Conservation (phyloP, 2,888 invertebrate species). For the Alloscopus bannaensis region DNA sequence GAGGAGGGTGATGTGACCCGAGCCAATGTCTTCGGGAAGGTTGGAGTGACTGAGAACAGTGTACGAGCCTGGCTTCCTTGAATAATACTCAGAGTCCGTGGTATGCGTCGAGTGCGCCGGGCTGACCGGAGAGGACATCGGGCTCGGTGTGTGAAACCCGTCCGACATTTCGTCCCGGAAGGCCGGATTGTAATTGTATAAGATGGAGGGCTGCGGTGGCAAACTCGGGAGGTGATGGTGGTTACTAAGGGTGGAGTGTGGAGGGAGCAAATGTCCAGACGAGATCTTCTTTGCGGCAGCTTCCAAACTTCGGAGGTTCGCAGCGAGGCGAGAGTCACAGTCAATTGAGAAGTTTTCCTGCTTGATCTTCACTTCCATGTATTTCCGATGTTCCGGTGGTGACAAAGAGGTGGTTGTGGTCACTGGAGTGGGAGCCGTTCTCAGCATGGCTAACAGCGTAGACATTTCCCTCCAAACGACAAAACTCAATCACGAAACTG, state of each 20-base stretch:
- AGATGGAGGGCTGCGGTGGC: conserved; percentile 26
- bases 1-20: conserved; percentile 45
- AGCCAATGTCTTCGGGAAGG: conserved; percentile 23
- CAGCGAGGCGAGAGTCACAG: conserved; percentile 58
- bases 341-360: conserved; percentile 64
- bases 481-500: background rate
- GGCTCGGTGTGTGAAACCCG: conserved; percentile 78
- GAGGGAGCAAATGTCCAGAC: background rate
- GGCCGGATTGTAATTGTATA: conserved; percentile 28
- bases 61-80: conserved; percentile 19
- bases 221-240: conserved; percentile 10
- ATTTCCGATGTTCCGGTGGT: conserved; percentile 45
- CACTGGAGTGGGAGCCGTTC: conserved; percentile 28
- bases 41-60: conserved; percentile 28
- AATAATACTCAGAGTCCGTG: conserved; percentile 60
- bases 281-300: conserved; percentile 54
- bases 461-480: conserved; percentile 42
- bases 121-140: conserved; percentile 73
- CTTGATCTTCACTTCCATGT: conserved; percentile 67
- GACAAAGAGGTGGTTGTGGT: background rate
- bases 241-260: background rate
- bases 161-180: conserved; percentile 72
- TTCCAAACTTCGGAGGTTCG: conserved; percentile 61
- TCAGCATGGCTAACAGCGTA: conserved; percentile 49
- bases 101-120: conserved; percentile 65